Evolutionary conservation across 2,888 invertebrate species (phyloP).

Genomic region (Autographa gamma): DNA sequence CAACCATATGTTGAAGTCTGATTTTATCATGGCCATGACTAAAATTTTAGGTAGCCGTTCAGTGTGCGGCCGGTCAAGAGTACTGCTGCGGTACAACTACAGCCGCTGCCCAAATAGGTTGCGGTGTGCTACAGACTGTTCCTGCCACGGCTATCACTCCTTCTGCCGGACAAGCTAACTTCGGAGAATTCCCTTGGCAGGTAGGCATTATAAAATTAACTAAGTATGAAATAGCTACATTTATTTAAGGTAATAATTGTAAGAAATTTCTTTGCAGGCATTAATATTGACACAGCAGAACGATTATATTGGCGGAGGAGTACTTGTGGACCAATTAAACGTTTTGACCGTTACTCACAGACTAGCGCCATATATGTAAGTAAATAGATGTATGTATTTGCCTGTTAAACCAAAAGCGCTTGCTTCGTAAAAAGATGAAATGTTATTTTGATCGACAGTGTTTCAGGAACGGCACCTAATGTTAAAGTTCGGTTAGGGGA

Average conservation of each 20-base stretch:
- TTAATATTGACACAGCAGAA: constrained; percentile 89
- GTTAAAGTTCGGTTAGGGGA: constrained; percentile 93
- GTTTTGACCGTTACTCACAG: constrained; percentile 93
- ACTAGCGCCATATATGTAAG: constrained; percentile 89
- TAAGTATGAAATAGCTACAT: not conserved
- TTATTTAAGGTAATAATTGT: not conserved
- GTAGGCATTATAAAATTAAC: constrained; percentile 67
- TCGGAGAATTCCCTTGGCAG: constrained; percentile 93
- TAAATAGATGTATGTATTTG: constrained; percentile 42
- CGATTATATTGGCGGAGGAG: constrained; percentile 92
- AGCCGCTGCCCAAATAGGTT: constrained; percentile 67
- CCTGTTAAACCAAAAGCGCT: not conserved
- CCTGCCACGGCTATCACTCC: constrained; percentile 74
- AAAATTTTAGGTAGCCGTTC: constrained; percentile 54
- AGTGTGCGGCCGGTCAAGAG: constrained; percentile 80
- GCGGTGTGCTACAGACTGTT: constrained; percentile 81
- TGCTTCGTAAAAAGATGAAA: not conserved
- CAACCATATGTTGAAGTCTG: no score
- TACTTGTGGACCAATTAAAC: constrained; percentile 91
- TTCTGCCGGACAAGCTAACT: constrained; percentile 89
- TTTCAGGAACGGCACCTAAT: constrained; percentile 83
- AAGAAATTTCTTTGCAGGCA: constrained; percentile 73
- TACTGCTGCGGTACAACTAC: constrained; percentile 78
- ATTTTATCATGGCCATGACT: not conserved
- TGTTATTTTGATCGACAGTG: constrained; percentile 60